Evolutionary conservation across 2,888 invertebrate species (phyloP), one percentile per base, ranked within the genome.

Genomic region (Sceliomorpha sp.): DNA sequence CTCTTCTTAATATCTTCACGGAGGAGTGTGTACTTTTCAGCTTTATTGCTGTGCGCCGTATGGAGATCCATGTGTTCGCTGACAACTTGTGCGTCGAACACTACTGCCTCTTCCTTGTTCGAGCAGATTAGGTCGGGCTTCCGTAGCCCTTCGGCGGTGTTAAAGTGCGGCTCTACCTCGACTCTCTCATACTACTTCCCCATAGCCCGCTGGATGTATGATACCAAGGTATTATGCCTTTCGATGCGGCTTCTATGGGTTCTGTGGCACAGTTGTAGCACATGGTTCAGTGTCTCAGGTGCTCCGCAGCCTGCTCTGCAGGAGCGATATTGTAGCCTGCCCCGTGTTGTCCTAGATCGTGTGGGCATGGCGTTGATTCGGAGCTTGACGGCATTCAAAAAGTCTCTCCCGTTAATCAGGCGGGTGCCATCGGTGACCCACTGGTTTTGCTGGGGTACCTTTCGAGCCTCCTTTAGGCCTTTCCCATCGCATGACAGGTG

Each of bases 341-440:
- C 82, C 15, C 82, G 67, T 1, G 78, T 67, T 0, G 73, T 76
- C 26, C 82, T 44, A 0, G 80, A 63, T 14, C 74, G 56, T 1
- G 81, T 74, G 0, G 84, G 83, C 0, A 86, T 67, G n/a, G 80
- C 72, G 47, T 83, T 82, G 0, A 85, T 82, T 2, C 82, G 72
- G 3, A 78, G 67, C 3, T 81, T 79, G 10, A 75, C 64, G 17
- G 73, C 77, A 37, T 84, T 78, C 24, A 84, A 63, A 60, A 56
- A 87, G 53, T 85, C 86, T 8, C 77, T 70, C 1, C 83, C 83
- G 0, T 76, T 58, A 0, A 85, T 68, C 34, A 75, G 70, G 20
- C 5, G 5, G 20, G 20, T 20, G 5, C 73, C 73, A 1, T 70
- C 39, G 0, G 10, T 9, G 1, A 77, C 55, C 73, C 77, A 76